phyloP scores from a whole-genome alignment of 1,140 invertebrate species.

The Drosophila auraria region DNA sequence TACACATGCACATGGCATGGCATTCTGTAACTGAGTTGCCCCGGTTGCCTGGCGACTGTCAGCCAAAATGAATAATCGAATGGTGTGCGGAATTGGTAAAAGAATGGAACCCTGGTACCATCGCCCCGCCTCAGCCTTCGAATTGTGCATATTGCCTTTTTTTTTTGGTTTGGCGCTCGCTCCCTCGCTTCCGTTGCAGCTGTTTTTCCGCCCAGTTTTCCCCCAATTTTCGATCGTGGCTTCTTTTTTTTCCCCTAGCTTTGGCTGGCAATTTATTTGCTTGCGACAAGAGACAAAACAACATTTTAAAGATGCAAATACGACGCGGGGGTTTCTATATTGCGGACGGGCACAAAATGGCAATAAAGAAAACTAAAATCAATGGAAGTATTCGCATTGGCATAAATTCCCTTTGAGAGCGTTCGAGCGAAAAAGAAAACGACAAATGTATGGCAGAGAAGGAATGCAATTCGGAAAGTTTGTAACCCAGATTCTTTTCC shows the following conservation, averaged over 20 bases:
- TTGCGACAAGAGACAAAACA: slow-evolving; percentile 52
- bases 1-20: slow-evolving; percentile 23
- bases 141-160: slow-evolving; percentile 50
- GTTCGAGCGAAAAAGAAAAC: slow-evolving; percentile 26
- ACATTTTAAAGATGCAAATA: slow-evolving; percentile 68
- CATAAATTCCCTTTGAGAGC: slow-evolving; percentile 70
- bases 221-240: slow-evolving; percentile 1
- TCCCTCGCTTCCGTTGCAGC: slow-evolving; percentile 30
- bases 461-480: slow-evolving; percentile 53
- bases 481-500: slow-evolving; percentile 74
- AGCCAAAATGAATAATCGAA: slow-evolving; percentile 55
- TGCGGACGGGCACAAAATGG: slow-evolving; percentile 38
- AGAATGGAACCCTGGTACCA: slow-evolving; percentile 18
- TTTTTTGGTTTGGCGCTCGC: slow-evolving; percentile 27
- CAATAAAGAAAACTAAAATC: slow-evolving; percentile 78
- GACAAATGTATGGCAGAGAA: slow-evolving; percentile 21
- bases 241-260: slow-evolving; percentile 28
- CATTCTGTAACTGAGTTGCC: slow-evolving; percentile 17
- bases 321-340: slow-evolving; percentile 9
- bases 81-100: slow-evolving; percentile 32
- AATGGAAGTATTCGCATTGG: slow-evolving; percentile 78
- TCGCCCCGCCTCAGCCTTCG: neutral
- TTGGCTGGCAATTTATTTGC: slow-evolving; percentile 66
- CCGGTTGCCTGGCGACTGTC: slow-evolving; percentile 36
- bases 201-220: slow-evolving; percentile 14